Evolutionary conservation across 2,797 vertebrate genomes (phyloP), one percentile per base, ranked within the genome.

Genomic region (Furcifer pardalis): DNA sequence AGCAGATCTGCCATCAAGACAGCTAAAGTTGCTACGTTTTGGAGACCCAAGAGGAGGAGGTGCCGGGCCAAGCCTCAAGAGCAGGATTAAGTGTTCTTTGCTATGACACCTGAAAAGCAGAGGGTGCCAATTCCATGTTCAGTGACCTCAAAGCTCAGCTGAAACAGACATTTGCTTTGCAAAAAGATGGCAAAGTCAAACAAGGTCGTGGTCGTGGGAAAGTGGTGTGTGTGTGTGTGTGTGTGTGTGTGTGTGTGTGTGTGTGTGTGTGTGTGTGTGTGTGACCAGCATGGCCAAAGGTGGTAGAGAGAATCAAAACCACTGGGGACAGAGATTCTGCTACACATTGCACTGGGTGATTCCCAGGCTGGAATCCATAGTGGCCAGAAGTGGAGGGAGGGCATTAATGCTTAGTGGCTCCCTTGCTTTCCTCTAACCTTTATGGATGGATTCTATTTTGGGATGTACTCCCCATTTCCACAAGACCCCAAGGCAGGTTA

Each of bases 31-130:
- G 59, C 27, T 76, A 74, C 0, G 0, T 44, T 77, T 2, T 0
- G 0, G 79, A 56, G 56, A 40, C 73, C 74, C 15, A 78, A 56
- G 72, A 44, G 52, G 79, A 78, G 60, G 76, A 44, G 52, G 77
- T 74, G 81, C 71, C 81, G n/a, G 0, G 0, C 21, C 88, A 0
- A 0, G 59, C 6, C 4, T 25, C 15, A 75, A 79, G 65, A 81
- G 0, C 4, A 71, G 84, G 83, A 87, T 91, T 89, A 91, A 88
- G 15, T 17, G 82, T 88, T 92, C 89, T 75, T 89, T 62, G 0
- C 63, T 30, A 0, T 73, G 27, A 17, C 81, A 78, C n/a, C 82
- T 84, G 82, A 30, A 5, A 62, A 42, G 49, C 19, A 19, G 69
- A 13, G 42, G 15, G 21, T 1, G 84, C 86, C 86, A 89, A 78